Base-by-base conservation (phyloP, 1,140 invertebrate genomes). In the Delia radicum region DNA sequence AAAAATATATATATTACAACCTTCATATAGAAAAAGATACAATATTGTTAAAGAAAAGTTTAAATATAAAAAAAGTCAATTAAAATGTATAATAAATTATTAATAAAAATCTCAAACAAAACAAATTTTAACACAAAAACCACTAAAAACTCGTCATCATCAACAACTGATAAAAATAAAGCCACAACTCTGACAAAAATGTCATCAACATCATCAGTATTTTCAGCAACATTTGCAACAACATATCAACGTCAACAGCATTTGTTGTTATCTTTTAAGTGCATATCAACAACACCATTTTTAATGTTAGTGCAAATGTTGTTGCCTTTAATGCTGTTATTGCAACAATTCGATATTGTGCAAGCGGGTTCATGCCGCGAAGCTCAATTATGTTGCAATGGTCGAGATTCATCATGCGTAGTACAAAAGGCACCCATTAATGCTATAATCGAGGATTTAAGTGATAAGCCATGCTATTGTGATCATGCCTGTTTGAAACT, bases 401-500 rank as follows among this genome's bases (percentile, higher is more conserved):
- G 94, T 6, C 87, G 94, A 37, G 94, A 95, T 81, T 94, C 93
- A 48, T 93, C 93, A n/a, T 96, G 94, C 87, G 94, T 95, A 12
- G 93, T 95, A 2, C 93, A 95, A 84, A 94, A 94, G 79, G 92
- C 92, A 0, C 94, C 93, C 1, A 89, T 93, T 48, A 95, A 95
- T 83, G 91, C 93, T 18, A 94, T 95, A 79, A 91, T 95, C 77
- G 93, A 94, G 82, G 92, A 93, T 78, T 86, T 93, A 67, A 91
- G 89, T 77, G 94, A 95, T 80, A 94, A 95, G 81, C 94, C 94
- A 0, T 96, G 94, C 84, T 95, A 95, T 82, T 96, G 94, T 87
- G 94, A 95, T 87, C 94, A 95, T 83, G 94, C 94, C 31, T 96
- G 94, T 82, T 88, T 96, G 78, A 95, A 94, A 81, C 88, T 95